Percentiles rank a stretch among this genome's conserved stretches.
Evolutionary conservation across 2,113 vertebrate genomes (phyloP).

Genomic region (Patagioenas fasciata): DNA sequence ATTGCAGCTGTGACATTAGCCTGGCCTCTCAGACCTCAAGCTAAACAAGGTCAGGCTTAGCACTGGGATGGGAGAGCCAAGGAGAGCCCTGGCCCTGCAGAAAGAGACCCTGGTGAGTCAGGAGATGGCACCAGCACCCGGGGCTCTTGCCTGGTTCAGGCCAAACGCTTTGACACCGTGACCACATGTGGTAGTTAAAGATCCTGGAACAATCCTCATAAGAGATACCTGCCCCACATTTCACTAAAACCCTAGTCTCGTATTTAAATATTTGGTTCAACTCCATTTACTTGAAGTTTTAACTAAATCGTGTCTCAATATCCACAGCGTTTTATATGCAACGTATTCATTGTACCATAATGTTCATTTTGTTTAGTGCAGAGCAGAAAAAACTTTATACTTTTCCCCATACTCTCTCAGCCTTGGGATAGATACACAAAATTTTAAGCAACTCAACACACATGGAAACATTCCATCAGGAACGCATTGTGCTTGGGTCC

Average conservation of each 20-base stretch:
- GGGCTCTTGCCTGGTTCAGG: neutral
- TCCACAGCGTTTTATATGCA: neutral
- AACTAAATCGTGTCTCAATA: neutral
- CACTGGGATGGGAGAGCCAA: conserved; percentile 43
- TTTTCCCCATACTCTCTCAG: neutral
- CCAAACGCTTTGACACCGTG: conserved; percentile 13
- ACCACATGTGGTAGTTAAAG: conserved; percentile 59
- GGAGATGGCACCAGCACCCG: conserved; percentile 47
- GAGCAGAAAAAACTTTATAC: neutral
- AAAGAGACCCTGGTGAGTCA: conserved; percentile 66
- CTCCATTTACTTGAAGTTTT: neutral
- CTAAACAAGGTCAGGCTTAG: conserved; percentile 62
- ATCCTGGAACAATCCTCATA: neutral
- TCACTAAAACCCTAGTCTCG: neutral
- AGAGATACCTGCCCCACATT: neutral
- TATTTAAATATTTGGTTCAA: neutral
- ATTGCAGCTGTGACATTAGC: conserved; percentile 2
- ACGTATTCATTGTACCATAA: too few species aligned
- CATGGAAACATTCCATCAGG: neutral
- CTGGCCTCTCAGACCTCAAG: conserved; percentile 48
- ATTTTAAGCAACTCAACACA: neutral
- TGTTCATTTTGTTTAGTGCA: neutral
- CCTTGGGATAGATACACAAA: neutral
- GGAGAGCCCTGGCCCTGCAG: conserved; percentile 48
- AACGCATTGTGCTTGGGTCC: neutral